Conservation (phyloP, 2,113 vertebrate species). For the Albula glossodonta region DNA sequence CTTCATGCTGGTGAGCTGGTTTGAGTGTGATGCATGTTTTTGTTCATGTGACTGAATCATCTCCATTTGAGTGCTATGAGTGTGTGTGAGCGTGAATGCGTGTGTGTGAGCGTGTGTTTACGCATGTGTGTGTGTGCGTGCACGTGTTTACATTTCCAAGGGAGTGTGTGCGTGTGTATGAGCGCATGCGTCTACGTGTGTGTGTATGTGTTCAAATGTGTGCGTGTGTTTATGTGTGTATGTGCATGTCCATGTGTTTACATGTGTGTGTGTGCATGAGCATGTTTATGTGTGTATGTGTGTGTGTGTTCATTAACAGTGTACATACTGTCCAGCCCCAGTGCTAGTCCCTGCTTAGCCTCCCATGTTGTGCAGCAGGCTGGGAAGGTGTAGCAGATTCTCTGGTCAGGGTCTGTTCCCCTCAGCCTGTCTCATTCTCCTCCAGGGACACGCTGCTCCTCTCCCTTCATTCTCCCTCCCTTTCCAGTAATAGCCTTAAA, state of each 20-base stretch:
- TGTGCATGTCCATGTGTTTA: background rate
- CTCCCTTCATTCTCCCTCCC: background rate
- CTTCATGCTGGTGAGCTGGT: too few relatives aligned
- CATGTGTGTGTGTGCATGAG: background rate
- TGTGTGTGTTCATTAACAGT: background rate
- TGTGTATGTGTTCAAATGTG: background rate
- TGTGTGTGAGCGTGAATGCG: too few relatives aligned
- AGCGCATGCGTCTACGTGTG: background rate
- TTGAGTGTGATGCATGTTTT: too few relatives aligned
- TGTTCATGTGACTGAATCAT: too few relatives aligned
- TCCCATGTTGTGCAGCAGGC: too few relatives aligned
- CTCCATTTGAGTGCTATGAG: too few relatives aligned
- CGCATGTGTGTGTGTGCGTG: too few relatives aligned
- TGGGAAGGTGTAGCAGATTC: background rate
- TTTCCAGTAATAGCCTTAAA: background rate
- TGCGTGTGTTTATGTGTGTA: background rate
- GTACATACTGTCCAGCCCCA: too few relatives aligned
- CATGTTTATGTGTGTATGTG: conserved; percentile 33
- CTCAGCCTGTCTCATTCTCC: background rate
- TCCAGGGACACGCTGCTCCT: background rate
- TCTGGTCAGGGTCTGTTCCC: background rate
- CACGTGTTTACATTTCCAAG: too few relatives aligned
- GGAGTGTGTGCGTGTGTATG: too few relatives aligned
- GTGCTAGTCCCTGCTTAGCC: too few relatives aligned
- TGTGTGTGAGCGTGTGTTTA: too few relatives aligned